Evolutionary conservation across 1,140 invertebrate genomes (phyloP).

Genomic region (Proctacanthus coquilletti): DNA sequence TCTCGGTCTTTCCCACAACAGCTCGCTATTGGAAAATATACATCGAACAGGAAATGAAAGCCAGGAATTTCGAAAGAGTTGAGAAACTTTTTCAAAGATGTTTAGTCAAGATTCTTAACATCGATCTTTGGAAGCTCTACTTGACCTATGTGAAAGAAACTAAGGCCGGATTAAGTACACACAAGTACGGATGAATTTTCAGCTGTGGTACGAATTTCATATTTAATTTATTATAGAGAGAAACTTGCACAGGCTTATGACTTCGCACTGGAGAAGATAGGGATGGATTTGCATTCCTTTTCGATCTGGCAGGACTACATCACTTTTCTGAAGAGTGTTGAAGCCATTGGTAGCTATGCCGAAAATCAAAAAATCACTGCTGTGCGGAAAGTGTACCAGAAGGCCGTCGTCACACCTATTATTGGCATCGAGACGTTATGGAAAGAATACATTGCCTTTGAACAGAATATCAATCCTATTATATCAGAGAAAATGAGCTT

Average conservation of each 20-base stretch:
- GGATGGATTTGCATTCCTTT: conserved; percentile 92
- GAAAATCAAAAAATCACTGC: conserved; percentile 99
- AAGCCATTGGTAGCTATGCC: conserved; percentile 94
- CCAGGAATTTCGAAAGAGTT: conserved; percentile 89
- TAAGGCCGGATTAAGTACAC: conserved; percentile 80
- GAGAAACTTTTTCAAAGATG: conserved; percentile 98
- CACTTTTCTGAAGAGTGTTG: conserved; percentile 90
- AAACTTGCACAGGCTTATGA: conserved; percentile 99
- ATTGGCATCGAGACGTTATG: conserved; percentile 94
- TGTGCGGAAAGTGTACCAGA: conserved; percentile 90
- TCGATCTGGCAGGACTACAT: conserved; percentile 97
- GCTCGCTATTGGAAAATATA: conserved; percentile 98
- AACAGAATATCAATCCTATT: conserved; percentile 91
- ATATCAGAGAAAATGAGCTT: conserved; percentile 58
- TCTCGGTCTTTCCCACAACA: conserved; percentile 85
- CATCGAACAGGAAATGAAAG: conserved; percentile 98
- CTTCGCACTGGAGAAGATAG: conserved; percentile 97
- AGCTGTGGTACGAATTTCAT: background rate
- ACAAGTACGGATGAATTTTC: conserved; percentile 58
- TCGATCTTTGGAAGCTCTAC: conserved; percentile 97
- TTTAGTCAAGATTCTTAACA: conserved; percentile 95
- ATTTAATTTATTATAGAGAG: conserved; percentile 47
- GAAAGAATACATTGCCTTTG: conserved; percentile 95
- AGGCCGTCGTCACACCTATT: conserved; percentile 92
- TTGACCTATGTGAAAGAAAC: conserved; percentile 97